A percentile compares a stretch with the other conserved stretches of the same genome.
These are phyloP conservation scores for Paramisgurnus dabryanus DNA, from an alignment of 2,113 vertebrate genomes.

Conservation along the genomic window DNA sequence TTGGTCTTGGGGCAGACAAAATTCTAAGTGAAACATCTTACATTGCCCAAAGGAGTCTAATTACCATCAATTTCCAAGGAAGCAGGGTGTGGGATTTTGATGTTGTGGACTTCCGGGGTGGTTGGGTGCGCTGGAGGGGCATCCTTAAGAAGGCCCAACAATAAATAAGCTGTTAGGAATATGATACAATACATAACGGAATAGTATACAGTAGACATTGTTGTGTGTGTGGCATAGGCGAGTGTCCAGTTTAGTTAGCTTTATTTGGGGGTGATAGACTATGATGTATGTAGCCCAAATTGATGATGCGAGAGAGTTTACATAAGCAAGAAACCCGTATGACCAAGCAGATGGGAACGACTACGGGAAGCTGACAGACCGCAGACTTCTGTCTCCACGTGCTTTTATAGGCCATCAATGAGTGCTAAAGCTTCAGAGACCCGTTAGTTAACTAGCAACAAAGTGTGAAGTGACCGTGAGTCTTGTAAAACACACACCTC, in stretches of 20 bases:
- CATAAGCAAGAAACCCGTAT: conserved; percentile 38
- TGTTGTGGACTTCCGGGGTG: conserved; percentile 53
- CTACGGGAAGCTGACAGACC: conserved; percentile 37
- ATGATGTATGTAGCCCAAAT: conserved; percentile 44
- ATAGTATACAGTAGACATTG: too few relatives aligned
- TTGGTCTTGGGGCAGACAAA: conserved; percentile 60
- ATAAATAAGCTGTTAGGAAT: too few relatives aligned
- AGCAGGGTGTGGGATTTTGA: conserved; percentile 31
- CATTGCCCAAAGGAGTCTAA: conserved; percentile 60
- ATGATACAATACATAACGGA: too few relatives aligned
- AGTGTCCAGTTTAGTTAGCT: conserved; percentile 43
- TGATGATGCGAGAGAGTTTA: conserved; percentile 57
- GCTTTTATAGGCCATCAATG: conserved; percentile 45
- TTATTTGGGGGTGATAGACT: conserved; percentile 59
- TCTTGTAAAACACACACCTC: conserved; percentile 41
- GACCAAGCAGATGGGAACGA: conserved; percentile 55
- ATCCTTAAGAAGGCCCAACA: background rate
- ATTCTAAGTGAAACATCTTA: conserved; percentile 53
- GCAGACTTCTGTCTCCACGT: conserved; percentile 56
- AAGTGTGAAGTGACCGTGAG: conserved; percentile 64
- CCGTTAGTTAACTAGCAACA: conserved; percentile 57
- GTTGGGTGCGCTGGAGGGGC: conserved; percentile 39
- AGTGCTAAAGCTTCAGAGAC: conserved; percentile 48
- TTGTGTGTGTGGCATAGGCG: background rate
- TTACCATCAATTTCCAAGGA: conserved; percentile 61